Evolutionary conservation across 2,797 vertebrate species (phyloP).

Genomic region (Luscinia luscinia): DNA sequence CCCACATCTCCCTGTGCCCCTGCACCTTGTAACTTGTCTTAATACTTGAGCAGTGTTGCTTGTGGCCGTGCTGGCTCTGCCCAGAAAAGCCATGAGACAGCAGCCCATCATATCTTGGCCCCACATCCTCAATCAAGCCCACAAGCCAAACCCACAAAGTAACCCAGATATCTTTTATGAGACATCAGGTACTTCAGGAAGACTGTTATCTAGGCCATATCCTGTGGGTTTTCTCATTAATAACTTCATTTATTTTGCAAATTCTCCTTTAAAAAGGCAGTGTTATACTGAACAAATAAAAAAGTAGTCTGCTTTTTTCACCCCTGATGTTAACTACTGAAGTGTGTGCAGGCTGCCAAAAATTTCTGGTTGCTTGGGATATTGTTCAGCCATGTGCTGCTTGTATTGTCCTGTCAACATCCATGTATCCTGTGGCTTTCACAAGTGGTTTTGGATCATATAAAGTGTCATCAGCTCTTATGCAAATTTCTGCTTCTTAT

Average conservation of each 20-base stretch:
- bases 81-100: not conserved
- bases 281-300: not conserved
- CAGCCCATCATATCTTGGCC: not conserved
- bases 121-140: not conserved
- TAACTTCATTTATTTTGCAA: not conserved
- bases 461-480: not conserved
- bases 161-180: not conserved
- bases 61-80: not conserved
- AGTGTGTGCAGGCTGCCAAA: not conserved
- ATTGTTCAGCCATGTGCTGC: not conserved
- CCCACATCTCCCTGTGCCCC: accelerated
- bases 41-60: not conserved
- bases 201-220: not conserved
- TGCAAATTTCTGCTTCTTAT: not conserved
- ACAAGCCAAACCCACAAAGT: not conserved
- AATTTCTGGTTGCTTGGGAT: not conserved
- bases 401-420: not conserved
- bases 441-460: not conserved
- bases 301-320: not conserved
- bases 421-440: not conserved
- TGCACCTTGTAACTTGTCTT: not conserved
- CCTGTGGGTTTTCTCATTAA: not conserved
- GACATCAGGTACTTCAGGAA: accelerated
- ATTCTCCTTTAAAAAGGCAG: not conserved
- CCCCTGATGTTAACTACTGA: not conserved